Evolutionary conservation across 2,113 vertebrate species (phyloP).

Genomic region (Vulpes vulpes): DNA sequence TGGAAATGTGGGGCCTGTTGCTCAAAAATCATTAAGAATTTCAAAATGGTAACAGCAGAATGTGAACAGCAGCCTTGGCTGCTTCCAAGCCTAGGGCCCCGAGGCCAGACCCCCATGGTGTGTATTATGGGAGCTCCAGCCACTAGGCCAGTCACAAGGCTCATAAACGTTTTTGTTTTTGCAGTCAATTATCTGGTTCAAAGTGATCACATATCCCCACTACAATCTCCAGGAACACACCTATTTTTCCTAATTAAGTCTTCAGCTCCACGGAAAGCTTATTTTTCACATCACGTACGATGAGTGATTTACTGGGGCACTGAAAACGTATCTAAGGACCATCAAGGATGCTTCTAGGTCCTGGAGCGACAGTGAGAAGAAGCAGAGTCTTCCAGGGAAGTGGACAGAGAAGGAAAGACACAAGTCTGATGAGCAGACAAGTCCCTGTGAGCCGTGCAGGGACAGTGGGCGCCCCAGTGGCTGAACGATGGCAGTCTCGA

Average conservation of each 20-base stretch:
- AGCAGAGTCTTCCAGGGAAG: neutral
- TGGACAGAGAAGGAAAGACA: neutral
- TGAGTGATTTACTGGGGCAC: neutral
- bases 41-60: neutral
- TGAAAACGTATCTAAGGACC: neutral
- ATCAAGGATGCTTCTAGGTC: neutral
- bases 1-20: neutral
- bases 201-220: neutral
- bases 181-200: neutral
- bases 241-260: neutral
- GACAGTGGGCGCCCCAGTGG: neutral
- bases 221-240: neutral
- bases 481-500: fast-evolving
- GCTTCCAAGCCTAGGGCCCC: neutral
- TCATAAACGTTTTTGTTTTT: neutral
- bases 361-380: neutral
- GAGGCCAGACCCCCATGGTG: neutral
- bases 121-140: neutral
- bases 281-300: neutral
- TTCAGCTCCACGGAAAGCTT: neutral
- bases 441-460: fast-evolving
- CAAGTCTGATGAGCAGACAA: neutral
- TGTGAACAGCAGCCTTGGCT: neutral
- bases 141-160: too few species aligned
- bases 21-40: neutral